Conservation (phyloP, 2,113 vertebrate genomes). For the Cinclus cinclus region DNA sequence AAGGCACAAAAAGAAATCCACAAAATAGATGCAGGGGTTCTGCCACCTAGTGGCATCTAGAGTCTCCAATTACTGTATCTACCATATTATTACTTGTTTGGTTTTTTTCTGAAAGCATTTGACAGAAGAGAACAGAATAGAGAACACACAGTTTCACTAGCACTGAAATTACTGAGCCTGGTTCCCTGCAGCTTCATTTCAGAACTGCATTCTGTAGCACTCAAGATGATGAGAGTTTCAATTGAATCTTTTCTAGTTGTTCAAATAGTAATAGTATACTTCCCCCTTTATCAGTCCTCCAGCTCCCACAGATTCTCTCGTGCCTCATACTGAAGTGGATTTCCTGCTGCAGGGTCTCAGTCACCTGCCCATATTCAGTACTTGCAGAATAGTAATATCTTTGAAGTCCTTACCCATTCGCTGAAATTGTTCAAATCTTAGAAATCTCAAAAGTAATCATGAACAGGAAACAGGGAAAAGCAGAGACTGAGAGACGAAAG, state of each 20-base stretch:
- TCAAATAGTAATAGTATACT: not conserved
- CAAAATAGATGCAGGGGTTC: conserved; percentile 18
- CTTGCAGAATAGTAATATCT: not conserved
- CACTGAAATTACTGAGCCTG: not conserved
- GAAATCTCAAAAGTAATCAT: not conserved
- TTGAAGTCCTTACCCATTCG: not conserved
- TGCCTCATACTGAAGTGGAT: not conserved
- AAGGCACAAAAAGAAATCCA: not conserved
- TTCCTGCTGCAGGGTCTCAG: not conserved
- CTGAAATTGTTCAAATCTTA: not conserved
- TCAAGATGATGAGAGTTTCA: not conserved
- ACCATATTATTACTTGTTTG: not conserved
- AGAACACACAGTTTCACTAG: not conserved
- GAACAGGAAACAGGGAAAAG: not conserved
- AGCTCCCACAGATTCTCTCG: not conserved
- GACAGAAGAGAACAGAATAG: not conserved
- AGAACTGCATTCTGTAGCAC: not conserved
- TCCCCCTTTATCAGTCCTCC: not conserved
- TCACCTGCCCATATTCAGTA: not conserved
- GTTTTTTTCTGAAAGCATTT: not conserved
- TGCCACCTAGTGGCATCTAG: conserved; percentile 54
- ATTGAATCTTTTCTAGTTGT: not conserved
- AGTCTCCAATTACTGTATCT: not conserved
- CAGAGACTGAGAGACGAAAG: not conserved
- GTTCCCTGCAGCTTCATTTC: accelerated